Percentiles rank a stretch among this genome's conserved stretches.
These are phyloP conservation scores for Microctenopoma lineatum DNA, from an alignment of 2,797 vertebrate species.

Conservation along the genomic window DNA sequence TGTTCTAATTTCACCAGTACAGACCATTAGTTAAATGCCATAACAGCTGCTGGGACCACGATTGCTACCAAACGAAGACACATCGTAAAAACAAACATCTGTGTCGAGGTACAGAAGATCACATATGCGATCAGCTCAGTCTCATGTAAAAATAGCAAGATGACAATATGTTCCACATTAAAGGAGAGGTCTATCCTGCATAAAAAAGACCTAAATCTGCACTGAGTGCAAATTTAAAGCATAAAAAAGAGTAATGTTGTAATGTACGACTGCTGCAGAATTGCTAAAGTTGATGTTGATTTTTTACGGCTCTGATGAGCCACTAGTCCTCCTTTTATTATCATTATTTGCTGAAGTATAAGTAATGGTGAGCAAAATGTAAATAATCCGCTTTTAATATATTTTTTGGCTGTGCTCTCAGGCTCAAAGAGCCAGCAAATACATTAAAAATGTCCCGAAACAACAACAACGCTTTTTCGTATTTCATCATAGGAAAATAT, in stretches of 20 bases:
- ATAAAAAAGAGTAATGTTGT: background rate
- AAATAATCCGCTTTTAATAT: conserved; percentile 60
- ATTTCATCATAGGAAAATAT: conserved; percentile 62
- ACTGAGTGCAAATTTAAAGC: conserved; percentile 9
- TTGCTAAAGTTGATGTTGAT: conserved; percentile 38
- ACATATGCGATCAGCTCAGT: background rate
- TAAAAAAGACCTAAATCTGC: background rate
- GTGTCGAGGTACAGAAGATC: background rate
- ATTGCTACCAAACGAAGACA: background rate
- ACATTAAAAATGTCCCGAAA: conserved; percentile 58
- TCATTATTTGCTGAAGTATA: conserved; percentile 42
- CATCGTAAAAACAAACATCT: conserved; percentile 6
- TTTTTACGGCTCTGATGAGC: conserved; percentile 27
- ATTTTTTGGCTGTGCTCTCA: conserved; percentile 22
- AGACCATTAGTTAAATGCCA: background rate
- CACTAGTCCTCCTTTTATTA: conserved; percentile 40
- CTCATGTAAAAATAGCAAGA: background rate
- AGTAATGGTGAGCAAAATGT: conserved; percentile 51
- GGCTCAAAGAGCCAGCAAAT: conserved; percentile 39
- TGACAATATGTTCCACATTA: conserved; percentile 5
- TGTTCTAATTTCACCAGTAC: background rate
- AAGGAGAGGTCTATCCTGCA: background rate
- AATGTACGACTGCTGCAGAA: conserved; percentile 24
- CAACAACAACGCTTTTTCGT: conserved; percentile 48
- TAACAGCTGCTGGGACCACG: background rate